Base-by-base conservation (phyloP, 2,113 vertebrate species). In the Hippocampus barbouri region DNA sequence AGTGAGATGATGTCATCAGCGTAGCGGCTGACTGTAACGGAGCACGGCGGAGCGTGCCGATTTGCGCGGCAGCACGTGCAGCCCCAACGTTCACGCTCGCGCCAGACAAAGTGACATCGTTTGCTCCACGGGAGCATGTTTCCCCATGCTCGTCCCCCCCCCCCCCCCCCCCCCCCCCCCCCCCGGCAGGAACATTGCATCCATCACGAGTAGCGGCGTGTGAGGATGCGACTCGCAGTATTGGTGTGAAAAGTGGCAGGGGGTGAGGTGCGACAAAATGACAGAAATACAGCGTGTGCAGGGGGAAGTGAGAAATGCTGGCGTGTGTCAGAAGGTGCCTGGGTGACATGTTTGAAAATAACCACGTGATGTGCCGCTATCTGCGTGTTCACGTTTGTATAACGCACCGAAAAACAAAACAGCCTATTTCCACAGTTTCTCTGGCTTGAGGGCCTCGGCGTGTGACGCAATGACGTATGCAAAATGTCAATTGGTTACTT, bases 1-100 rank as follows among this genome's bases (percentile, higher is more conserved):
- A 90, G 90, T 88, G 80, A 30, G 81, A 88, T 90, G 90, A 91
- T 90, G 89, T 91, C 86, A 91, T 90, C 86, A 59, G 81, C 89
- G 84, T 91, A 89, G 88, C 83, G 79, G 84, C 85, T 87, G 84
- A 85, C 85, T 80, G 83, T 79, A 78, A 83, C 77, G 80, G 81
- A 86, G 86, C 59, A 30, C 27, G 12, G 59, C 2, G 59, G 16
- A 34, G 59, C 15, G 59, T 61, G 59, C 59, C 7, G 59, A 61
- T 5, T 38, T 38, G 34, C 34, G 34, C 23, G 68, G 56, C 70
- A 41, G 78, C 54, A 77, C 85, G 80, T 85, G 79, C 79, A 56
- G 57, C 81, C 83, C 34, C 81, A 73, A 83, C 83, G 79, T 83
- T 81, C 81, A 83, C 87, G 83, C 80, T 82, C 84, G 8, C 18